A percentile compares a stretch with the other conserved stretches of the same genome.
Conservation (phyloP, 1,140 invertebrate species). For the Drosophila pectinifera region DNA sequence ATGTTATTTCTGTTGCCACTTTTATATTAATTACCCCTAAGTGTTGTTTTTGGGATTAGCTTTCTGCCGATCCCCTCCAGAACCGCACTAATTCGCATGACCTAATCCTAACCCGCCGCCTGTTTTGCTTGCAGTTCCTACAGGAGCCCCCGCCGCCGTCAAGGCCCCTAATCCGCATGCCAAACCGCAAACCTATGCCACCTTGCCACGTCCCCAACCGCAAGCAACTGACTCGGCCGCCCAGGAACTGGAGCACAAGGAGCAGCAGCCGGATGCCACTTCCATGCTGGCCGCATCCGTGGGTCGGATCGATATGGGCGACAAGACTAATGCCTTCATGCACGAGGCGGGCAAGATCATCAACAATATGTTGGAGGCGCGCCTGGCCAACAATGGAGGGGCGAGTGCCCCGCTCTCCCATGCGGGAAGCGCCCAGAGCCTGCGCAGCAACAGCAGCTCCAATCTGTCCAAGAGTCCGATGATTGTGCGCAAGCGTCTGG, state of each 20-base stretch:
- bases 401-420: constrained; percentile 47
- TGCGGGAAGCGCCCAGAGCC: constrained; percentile 63
- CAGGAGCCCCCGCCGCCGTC: constrained; percentile 19
- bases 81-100: constrained; percentile 39
- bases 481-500: constrained; percentile 74
- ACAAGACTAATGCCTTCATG: constrained; percentile 83
- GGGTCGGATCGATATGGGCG: constrained; percentile 73
- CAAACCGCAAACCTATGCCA: constrained; percentile 43
- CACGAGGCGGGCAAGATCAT: constrained; percentile 81
- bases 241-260: not conserved
- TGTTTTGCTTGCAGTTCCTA: constrained; percentile 30
- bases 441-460: constrained; percentile 75
- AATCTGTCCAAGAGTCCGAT: constrained; percentile 77
- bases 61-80: constrained; percentile 6
- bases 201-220: constrained; percentile 41
- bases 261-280: constrained; percentile 58
- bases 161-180: constrained; percentile 55
- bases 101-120: constrained; percentile 23
- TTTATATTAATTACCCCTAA: not conserved
- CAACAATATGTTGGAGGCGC: constrained; percentile 78
- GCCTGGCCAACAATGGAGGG: constrained; percentile 47
- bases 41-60: constrained; percentile 3
- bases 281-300: constrained; percentile 73
- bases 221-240: constrained; percentile 52
- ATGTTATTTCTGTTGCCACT: constrained; percentile 9